These are phyloP conservation scores for Papilio polytes DNA, from an alignment of 1,140 invertebrate species.

Conservation along the genomic window DNA sequence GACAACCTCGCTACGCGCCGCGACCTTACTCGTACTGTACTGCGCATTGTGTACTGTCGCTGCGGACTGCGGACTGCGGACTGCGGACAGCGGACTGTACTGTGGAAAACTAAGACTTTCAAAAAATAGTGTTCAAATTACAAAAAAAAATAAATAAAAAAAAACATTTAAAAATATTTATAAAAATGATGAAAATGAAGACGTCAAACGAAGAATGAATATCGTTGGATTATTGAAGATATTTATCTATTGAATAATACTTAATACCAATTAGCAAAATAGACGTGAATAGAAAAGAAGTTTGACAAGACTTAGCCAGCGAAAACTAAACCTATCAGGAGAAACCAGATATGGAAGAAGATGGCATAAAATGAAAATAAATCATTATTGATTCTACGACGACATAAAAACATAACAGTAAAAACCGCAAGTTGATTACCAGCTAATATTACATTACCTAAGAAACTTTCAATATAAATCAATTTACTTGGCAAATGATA, in stretches of 20 bases:
- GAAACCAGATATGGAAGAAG: background rate
- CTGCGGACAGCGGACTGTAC: background rate
- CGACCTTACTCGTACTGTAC: background rate
- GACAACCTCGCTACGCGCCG: conserved; percentile 49
- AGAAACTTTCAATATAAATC: background rate
- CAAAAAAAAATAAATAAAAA: background rate
- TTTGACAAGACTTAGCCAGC: background rate
- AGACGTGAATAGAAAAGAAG: background rate
- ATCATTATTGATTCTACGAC: background rate
- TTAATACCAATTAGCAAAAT: background rate
- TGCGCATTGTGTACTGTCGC: background rate
- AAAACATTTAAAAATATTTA: background rate
- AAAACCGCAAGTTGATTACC: background rate
- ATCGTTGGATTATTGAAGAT: background rate
- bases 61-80: background rate
- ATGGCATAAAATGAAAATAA: background rate
- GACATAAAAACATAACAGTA: background rate
- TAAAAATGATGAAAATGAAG: background rate
- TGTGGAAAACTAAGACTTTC: conserved; percentile 14
- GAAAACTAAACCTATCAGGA: background rate
- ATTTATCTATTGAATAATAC: no score
- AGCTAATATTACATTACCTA: background rate
- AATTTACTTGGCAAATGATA: background rate
- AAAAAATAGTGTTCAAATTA: background rate
- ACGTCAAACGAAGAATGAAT: background rate